Evolutionary conservation across 2,113 vertebrate species (phyloP), one percentile per base, ranked within the genome.

Genomic region (Coregonus clupeaformis): DNA sequence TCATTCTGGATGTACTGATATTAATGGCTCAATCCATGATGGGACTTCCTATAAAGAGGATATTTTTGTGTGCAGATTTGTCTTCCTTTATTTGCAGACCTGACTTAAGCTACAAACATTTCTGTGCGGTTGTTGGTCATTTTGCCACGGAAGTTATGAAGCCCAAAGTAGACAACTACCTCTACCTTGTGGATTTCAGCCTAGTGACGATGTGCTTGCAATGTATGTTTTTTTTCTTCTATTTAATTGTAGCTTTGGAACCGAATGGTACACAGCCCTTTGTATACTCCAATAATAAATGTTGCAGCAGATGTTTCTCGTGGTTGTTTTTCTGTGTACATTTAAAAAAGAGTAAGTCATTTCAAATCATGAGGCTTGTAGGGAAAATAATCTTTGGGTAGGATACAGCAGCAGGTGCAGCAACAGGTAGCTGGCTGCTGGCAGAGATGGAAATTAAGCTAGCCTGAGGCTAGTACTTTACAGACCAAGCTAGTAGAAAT

Each of bases 221-320:
- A 42, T 42, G 36, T 42, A 45, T 82, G 72, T 83, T 45, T 45
- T 59, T 5, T 74, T 45, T 77, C 66, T 76, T 70, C 42, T 71
- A 72, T 74, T 77, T 45, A 3, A 63, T 69, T 78, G 82, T 69
- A 78, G 68, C 70, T 80, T 60, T 84, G 75, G 36, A 83, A 82
- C 55, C 68, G 45, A 81, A 79, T 45, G 2, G 13, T 72, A 78
- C 68, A 70, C 36, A 52, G 69, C 80, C 81, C 77, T 88, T 89
- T 88, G 86, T 85, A 80, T 66, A 83, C 71, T 73, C 77, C 66
- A 88, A 81, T 89, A 89, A 81, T 89, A 88, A 90, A 90, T 79
- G 71, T 76, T 77, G 25, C 13, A 80, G 78, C 80, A 60, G 1
- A 78, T 7, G 47, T 29, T 57, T 22, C 14, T 59, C 27, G 27